Evolutionary conservation across 1,140 invertebrate genomes (phyloP), one percentile per base, ranked within the genome.

Genomic region (Aphelinus atriplicis): DNA sequence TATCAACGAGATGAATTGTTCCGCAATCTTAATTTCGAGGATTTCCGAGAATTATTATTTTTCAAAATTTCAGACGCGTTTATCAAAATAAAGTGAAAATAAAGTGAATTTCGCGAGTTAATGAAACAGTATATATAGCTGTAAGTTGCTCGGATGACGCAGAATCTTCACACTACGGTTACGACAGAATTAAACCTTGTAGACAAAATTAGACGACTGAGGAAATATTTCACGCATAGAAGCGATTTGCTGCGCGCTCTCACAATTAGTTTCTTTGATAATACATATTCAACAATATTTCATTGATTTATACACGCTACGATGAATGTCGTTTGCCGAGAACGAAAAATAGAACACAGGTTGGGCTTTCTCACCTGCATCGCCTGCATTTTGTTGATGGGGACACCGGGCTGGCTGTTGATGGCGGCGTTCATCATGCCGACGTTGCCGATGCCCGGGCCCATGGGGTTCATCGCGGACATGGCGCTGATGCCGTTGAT

Each of bases 381-480:
- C 10, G 86, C 89, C 26, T 26, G 26, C 84, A 90, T 89, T 77
- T 90, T 90, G 69, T 85, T 85, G 81, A 88, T 86, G 61, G 84
- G 84, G 80, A 91, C 90, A 58, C 87, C 88, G 26, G 86, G 86
- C 26, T 26, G 26, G 82, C 89, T 88, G 80, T 90, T 86, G 90
- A 93, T 93, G 89, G 92, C 92, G 79, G 89, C 91, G 72, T 88
- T 85, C 89, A 75, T 75, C 66, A 90, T 91, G 53, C 89, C 79
- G 90, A 93, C 92, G 77, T 90, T 91, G 69, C 90, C 89, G 91
- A 92, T 92, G 79, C 89, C 90, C 26, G 26, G 26, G 77, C 88
- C 89, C 91, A 93, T 92, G 57, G 87, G 83, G 68, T 87, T 90
- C 90, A 92, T 92, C 64, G 86, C 88, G 4, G 79, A 80, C 82